Evolutionary conservation across 2,888 invertebrate genomes (phyloP).

Genomic region (Troilus luridus): DNA sequence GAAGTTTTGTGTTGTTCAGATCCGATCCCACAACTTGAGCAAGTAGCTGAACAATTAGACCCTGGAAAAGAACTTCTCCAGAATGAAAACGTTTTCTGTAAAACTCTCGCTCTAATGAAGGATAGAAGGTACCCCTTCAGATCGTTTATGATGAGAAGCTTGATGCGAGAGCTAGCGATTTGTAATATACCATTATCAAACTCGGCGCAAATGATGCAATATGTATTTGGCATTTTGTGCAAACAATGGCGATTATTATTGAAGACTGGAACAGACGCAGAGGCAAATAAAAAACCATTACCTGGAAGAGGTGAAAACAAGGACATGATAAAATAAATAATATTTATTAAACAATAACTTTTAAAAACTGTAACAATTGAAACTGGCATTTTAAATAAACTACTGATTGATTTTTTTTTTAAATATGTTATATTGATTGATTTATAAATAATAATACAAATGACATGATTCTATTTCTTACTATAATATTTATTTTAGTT

Average conservation of each 20-base stretch:
- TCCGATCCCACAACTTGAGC: neutral
- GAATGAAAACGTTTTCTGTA: neutral
- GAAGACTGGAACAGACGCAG: neutral
- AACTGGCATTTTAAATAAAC: neutral
- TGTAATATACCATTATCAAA: neutral
- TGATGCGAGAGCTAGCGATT: neutral
- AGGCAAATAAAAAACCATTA: neutral
- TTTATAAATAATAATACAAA: neutral
- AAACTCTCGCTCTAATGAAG: neutral
- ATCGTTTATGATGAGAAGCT: neutral
- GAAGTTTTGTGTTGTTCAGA: neutral
- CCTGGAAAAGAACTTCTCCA: neutral
- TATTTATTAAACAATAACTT: neutral
- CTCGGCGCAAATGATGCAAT: neutral
- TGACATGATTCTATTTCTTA: no score
- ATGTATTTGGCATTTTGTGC: neutral
- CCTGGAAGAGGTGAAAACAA: neutral
- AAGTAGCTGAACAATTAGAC: neutral
- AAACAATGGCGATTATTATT: neutral
- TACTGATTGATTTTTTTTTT: neutral
- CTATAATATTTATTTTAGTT: no score
- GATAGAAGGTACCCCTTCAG: neutral
- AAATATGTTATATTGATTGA: neutral
- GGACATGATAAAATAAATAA: neutral
- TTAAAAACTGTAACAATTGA: neutral